phyloP scores from a whole-genome alignment of 2,113 vertebrate genomes.

The Arenaria interpres region DNA sequence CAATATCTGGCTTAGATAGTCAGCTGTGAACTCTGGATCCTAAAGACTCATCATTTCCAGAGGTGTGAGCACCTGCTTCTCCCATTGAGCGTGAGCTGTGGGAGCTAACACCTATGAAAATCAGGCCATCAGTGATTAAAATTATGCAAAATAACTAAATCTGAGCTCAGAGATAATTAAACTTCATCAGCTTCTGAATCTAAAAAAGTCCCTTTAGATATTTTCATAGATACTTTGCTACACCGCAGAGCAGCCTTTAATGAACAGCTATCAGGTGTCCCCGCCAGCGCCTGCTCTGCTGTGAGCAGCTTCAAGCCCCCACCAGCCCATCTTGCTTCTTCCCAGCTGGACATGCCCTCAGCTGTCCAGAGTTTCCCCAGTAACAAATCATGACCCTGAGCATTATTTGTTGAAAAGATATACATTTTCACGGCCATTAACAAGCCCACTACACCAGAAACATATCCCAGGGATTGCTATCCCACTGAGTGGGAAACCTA shows the following conservation, averaged over 20 bases:
- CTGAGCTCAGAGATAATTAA: conserved; percentile 43
- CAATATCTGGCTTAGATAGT: background rate
- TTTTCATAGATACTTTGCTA: background rate
- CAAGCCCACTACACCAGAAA: background rate
- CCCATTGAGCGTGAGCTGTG: background rate
- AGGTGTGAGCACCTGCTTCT: conserved; percentile 1
- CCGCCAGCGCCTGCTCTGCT: rapidly evolving
- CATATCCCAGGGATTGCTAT: background rate
- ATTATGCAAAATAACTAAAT: conserved; percentile 56
- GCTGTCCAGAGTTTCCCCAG: background rate
- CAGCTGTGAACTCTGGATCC: background rate
- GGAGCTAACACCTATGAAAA: conserved; percentile 25
- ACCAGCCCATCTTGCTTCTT: background rate
- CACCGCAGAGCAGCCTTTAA: background rate
- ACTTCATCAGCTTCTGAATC: background rate
- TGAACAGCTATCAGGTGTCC: background rate
- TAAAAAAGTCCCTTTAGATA: background rate
- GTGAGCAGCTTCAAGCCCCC: background rate
- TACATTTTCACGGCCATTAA: background rate
- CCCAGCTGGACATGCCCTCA: background rate
- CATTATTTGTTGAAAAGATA: background rate
- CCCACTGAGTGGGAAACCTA: background rate
- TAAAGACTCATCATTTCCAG: background rate
- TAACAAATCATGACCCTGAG: background rate
- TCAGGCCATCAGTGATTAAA: conserved; percentile 40